Base-by-base conservation (phyloP, 2,113 vertebrate species). In the Plectropomus leopardus region DNA sequence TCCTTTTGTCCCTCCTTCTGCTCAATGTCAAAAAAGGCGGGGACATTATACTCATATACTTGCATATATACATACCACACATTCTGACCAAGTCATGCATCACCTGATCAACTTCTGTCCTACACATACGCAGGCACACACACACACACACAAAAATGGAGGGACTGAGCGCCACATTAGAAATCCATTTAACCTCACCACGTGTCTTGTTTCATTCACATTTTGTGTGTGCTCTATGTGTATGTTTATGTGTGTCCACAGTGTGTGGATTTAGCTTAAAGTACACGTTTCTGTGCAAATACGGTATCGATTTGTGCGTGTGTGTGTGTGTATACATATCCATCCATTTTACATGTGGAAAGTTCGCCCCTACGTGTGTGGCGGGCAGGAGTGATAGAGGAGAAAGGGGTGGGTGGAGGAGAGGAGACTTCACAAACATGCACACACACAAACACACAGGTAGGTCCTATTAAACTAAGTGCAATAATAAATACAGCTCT, bases 401-500 rank as follows among this genome's bases (percentile, higher is more conserved):
- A 70, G 64, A 68, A 50, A 63, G 13, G 55, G n/a, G 55, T 51
- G 53, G 60, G 64, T 34, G 26, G 32, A 64, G 48, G 45, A 48
- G 63, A 45, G 58, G 23, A 53, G 59, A 86, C 82, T 84, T 84
- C 70, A 51, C 80, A 69, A 83, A 72, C 26, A 58, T 59, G 72
- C 60, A 78, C 75, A 72, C 42, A 47, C 40, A 83, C 28, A 75
- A 42, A 72, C 67, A 73, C 54, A 87, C 73, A 73, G 21, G n/a
- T 14, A 58, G 81, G 50, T 82, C 63, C 76, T 80, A 89, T 93
- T 92, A 91, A 89, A 91, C 88, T 91, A 91, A 93, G 91, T 91
- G 91, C 89, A 87, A 86, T 86, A 90, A 91, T 89, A 90, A 92
- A 89, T 81, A 88, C 80, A 80, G 76, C 68, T 85, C 71, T 74